These are phyloP conservation scores for Heliconius hermathena DNA, from an alignment of 1,140 invertebrate species.

Conservation along the genomic window DNA sequence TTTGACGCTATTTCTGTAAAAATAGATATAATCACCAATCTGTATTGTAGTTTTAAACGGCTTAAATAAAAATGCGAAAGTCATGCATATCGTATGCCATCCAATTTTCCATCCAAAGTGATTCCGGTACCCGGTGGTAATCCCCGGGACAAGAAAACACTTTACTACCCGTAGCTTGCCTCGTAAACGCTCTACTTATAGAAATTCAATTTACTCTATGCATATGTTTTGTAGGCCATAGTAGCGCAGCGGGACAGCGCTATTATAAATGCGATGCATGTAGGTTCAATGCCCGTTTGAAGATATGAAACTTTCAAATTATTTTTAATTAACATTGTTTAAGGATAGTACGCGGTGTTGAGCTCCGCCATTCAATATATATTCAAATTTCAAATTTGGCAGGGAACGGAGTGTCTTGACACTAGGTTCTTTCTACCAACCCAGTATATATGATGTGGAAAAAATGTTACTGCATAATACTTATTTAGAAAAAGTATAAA, in stretches of 20 bases:
- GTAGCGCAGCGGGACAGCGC: not conserved
- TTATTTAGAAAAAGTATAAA: too few species aligned
- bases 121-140: constrained; percentile 11
- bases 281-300: not conserved
- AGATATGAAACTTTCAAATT: not conserved
- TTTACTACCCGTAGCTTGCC: not conserved
- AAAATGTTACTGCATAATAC: too few species aligned
- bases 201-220: constrained; percentile 8
- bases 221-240: not conserved
- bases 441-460: too few species aligned
- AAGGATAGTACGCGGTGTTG: not conserved
- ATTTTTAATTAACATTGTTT: not conserved
- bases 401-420: too few species aligned
- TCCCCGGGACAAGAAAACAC: constrained; percentile 2
- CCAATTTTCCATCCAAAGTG: constrained; percentile 5
- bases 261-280: not conserved
- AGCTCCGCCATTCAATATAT: not conserved
- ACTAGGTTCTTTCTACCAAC: too few species aligned
- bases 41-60: not conserved
- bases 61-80: not conserved
- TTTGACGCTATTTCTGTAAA: not conserved
- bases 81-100: constrained; percentile 10
- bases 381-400: too few species aligned
- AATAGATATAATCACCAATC: not conserved
- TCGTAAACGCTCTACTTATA: constrained; percentile 10